Base-by-base conservation (phyloP, 2,888 invertebrate genomes). In the Melangyna quadrimaculata region DNA sequence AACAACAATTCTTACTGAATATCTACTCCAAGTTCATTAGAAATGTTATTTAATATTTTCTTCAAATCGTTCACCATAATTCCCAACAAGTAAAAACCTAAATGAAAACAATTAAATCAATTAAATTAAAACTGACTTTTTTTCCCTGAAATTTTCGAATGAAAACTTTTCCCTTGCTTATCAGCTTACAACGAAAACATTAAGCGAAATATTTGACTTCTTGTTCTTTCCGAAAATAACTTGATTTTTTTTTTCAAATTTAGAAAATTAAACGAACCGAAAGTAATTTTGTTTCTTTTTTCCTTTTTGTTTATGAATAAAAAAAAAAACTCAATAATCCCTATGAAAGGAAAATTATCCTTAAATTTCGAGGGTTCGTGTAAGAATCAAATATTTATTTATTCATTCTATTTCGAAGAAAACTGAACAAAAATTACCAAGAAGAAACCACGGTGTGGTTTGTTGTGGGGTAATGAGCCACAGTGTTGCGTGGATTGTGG, bases 311-410 rank as follows among this genome's bases (percentile, higher is more conserved):
- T 22, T 32, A 19, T 12, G 1, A 3, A 35, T n/a, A 9, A 9
- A 40, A 27, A 53, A 45, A 35, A 69, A 57, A 6, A 22, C 57
- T 51, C 14, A 43, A 24, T 51, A 51, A 35, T 24, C 43, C 51
- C n/a, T 48, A 51, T 45, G 29, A 48, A 81, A 72, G 22, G 63
- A 86, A 77, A 65, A 45, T 65, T 70, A 65, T 78, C 81, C 86
- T 22, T 48, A 73, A 80, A 57, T 45, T 51, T 73, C 59, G 55
- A 69, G 86, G 81, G 81, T 86, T 81, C 69, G 81, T 86, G 81
- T 43, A 81, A 81, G 70, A 86, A 73, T 86, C 86, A 86, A 86
- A 86, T 86, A 78, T 86, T 86, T 86, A 78, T 86, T 81, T 67
- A 75, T 72, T 80, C 69, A 32, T 29, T n/a, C n/a, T n/a, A n/a